Base-by-base conservation (phyloP, 2,888 invertebrate genomes). In the Allophyes oxyacanthae region DNA sequence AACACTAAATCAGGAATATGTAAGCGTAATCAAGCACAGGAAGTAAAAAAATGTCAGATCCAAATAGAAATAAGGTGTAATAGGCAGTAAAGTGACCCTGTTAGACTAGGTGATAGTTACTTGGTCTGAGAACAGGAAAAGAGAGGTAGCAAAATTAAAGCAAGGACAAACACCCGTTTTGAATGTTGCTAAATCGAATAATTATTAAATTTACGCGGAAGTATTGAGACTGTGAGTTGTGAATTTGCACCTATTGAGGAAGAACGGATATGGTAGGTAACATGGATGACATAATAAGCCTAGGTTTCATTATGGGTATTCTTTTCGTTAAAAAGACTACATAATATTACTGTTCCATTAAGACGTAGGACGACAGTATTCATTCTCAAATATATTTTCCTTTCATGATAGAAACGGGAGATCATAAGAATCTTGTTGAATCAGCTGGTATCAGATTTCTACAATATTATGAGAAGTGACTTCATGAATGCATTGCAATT, bases 141-240 rank as follows among this genome's bases (percentile, higher is more conserved):
- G 71, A 64, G 53, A 62, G 71, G 56, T 43, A 37, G 55, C 45
- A 15, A 67, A 54, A 49, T 38, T 36, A 46, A 50, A 59, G 49
- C 75, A 64, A 77, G 77, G 75, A 48, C 77, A 61, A 40, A 41
- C 20, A 63, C 58, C 33, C 25, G 65, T 51, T 63, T 45, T 52
- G 20, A 62, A 48, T 65, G 43, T 66, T 52, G 51, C 49, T 57
- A 48, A 55, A 51, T 33, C 42, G 1, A 26, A 37, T 40, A 46
- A 33, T 30, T 52, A 38, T 26, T 14, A 13, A 37, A 46, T 28
- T 8, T 6, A 4, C 28, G 40, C 20, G 54, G 54, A 60, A 51
- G 44, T 54, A 40, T 43, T 37, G 28, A 38, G 9, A 30, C 28
- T 46, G 13, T 44, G 8, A 38, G 13, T 26, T 28, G 1, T 28